phyloP scores from a whole-genome alignment of 1,140 invertebrate genomes.

The Teleogryllus occipitalis region DNA sequence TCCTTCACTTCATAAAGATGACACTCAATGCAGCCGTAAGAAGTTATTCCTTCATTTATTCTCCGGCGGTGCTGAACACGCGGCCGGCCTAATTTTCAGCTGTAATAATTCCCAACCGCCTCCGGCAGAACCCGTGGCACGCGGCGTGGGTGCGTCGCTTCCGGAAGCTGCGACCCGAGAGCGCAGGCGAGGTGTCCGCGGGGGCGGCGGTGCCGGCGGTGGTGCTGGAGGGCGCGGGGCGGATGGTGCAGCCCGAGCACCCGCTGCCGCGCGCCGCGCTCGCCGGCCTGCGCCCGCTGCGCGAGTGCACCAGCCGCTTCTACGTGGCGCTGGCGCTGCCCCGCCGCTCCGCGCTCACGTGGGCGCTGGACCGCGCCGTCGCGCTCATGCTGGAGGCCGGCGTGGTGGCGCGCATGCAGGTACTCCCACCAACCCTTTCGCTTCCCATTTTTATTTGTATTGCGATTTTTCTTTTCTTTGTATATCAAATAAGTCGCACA shows the following conservation, averaged over 20 bases:
- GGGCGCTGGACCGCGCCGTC: background rate
- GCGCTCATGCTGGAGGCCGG: background rate
- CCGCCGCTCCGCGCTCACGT: background rate
- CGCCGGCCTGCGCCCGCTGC: background rate
- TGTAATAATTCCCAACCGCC: no score
- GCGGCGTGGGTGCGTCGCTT: background rate
- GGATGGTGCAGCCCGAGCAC: background rate
- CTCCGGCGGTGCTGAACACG: no score
- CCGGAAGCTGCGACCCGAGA: background rate
- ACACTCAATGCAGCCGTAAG: no score
- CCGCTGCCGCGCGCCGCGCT: background rate
- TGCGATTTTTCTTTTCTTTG: no score
- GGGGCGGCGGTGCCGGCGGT: background rate
- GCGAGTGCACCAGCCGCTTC: background rate
- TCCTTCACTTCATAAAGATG: no score
- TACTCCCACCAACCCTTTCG: background rate
- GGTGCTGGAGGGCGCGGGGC: background rate
- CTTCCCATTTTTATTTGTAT: no score
- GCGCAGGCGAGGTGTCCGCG: background rate
- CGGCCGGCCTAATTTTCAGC: no score
- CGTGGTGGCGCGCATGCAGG: background rate
- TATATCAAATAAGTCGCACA: no score
- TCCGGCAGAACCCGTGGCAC: background rate
- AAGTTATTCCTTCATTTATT: no score
- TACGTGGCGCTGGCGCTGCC: background rate